Evolutionary conservation across 2,797 vertebrate species (phyloP).

Genomic region (Numenius phaeopus): DNA sequence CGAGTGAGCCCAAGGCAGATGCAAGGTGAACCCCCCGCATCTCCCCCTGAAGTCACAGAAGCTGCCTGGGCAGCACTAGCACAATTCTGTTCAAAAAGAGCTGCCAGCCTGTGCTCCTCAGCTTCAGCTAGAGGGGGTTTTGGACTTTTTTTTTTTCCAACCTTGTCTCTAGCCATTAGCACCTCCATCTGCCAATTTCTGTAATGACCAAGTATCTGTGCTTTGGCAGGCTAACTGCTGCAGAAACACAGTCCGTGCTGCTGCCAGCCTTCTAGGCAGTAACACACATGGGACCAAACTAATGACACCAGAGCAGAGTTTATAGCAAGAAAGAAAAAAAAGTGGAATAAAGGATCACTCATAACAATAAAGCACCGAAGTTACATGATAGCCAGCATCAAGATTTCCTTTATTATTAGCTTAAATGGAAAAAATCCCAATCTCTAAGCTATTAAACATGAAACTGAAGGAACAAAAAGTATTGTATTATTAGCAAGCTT

Average conservation of each 20-base stretch:
- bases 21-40: background rate
- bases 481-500: background rate
- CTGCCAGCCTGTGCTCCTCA: background rate
- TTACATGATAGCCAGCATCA: background rate
- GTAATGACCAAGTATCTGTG: background rate
- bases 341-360: background rate
- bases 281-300: background rate
- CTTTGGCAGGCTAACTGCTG: background rate
- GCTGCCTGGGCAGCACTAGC: background rate
- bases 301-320: background rate
- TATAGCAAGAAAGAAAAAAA: background rate
- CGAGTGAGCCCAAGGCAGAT: background rate
- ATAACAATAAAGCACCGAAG: background rate
- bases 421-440: fast-evolving
- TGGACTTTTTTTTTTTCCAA: background rate
- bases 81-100: background rate
- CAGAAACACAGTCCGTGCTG: background rate
- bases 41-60: background rate
- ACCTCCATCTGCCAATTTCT: background rate
- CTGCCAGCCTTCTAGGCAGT: background rate
- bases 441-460: background rate
- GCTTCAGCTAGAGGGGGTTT: background rate
- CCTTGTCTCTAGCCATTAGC: background rate
- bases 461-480: background rate
- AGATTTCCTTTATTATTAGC: background rate